Evolutionary conservation across 2,113 vertebrate species (phyloP).

Genomic region (Pagrus major): DNA sequence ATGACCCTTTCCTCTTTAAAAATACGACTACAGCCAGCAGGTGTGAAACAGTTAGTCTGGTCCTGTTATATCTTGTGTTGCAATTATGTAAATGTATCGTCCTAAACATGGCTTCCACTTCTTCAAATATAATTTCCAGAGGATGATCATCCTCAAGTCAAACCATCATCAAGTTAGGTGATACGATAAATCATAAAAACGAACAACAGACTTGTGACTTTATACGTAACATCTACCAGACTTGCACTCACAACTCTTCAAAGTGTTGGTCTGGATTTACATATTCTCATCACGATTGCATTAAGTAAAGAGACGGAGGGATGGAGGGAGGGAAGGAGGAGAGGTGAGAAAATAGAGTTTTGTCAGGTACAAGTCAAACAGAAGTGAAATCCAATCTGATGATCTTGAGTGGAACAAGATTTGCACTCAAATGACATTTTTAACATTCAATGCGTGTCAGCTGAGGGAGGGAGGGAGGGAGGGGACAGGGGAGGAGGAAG

Average conservation of each 20-base stretch:
- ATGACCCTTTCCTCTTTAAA: too few relatives aligned
- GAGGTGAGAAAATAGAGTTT: background rate
- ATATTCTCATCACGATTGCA: background rate
- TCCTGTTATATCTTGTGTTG: too few relatives aligned
- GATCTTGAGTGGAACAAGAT: conserved; percentile 16
- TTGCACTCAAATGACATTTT: conserved; percentile 21
- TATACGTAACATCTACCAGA: background rate
- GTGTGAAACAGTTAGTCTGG: too few relatives aligned
- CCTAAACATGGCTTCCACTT: too few relatives aligned
- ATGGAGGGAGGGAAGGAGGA: background rate
- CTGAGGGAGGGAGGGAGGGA: background rate
- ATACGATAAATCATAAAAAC: too few relatives aligned
- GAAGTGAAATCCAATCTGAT: conserved; percentile 28
- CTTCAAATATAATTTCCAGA: too few relatives aligned
- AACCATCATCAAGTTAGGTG: too few relatives aligned
- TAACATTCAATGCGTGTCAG: conserved; percentile 17
- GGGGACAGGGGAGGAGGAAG: background rate
- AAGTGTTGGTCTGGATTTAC: background rate
- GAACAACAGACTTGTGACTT: too few relatives aligned
- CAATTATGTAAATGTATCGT: too few relatives aligned
- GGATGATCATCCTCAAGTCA: too few relatives aligned
- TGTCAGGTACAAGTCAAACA: conserved; percentile 7
- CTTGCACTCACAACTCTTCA: background rate
- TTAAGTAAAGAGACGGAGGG: background rate
- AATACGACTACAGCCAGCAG: too few relatives aligned